phyloP scores from a whole-genome alignment of 1,140 invertebrate genomes.

The Gyrodactylus bullatarudis region DNA sequence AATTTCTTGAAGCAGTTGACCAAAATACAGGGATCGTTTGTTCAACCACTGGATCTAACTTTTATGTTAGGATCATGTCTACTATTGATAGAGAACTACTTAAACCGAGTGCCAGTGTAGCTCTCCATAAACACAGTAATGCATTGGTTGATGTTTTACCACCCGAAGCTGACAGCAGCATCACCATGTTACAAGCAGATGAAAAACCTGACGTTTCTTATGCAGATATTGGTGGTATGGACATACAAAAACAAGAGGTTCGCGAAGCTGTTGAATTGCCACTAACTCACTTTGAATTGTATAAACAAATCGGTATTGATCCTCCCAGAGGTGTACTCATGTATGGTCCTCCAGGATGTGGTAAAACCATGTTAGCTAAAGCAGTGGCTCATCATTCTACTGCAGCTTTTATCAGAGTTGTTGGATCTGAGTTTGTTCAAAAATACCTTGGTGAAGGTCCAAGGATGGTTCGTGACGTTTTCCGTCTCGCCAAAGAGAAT shows the following conservation, averaged over 20 bases:
- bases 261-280: constrained; percentile 88
- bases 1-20: constrained; percentile 85
- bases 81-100: constrained; percentile 76
- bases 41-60: constrained; percentile 56
- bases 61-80: constrained; percentile 69
- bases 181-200: constrained; percentile 69
- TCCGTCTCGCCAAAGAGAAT: constrained; percentile 89
- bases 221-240: constrained; percentile 89
- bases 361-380: constrained; percentile 93
- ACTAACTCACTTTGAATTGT: constrained; percentile 87
- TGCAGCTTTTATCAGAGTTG: constrained; percentile 85
- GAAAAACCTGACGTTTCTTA: constrained; percentile 92
- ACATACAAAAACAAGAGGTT: constrained; percentile 97
- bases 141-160: constrained; percentile 78
- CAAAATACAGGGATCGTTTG: constrained; percentile 78
- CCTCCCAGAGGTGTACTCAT: constrained; percentile 84
- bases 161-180: constrained; percentile 81
- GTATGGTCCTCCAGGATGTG: constrained; percentile 63
- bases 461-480: constrained; percentile 93
- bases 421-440: constrained; percentile 96
- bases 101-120: constrained; percentile 73
- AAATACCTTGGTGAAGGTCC: constrained; percentile 95
- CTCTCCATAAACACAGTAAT: constrained; percentile 85
- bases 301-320: constrained; percentile 62
- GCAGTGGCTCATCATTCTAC: constrained; percentile 84